A percentile compares a stretch with the other conserved stretches of the same genome.
phyloP scores from a whole-genome alignment of 1,140 invertebrate genomes.

The Drosophila burlai region DNA sequence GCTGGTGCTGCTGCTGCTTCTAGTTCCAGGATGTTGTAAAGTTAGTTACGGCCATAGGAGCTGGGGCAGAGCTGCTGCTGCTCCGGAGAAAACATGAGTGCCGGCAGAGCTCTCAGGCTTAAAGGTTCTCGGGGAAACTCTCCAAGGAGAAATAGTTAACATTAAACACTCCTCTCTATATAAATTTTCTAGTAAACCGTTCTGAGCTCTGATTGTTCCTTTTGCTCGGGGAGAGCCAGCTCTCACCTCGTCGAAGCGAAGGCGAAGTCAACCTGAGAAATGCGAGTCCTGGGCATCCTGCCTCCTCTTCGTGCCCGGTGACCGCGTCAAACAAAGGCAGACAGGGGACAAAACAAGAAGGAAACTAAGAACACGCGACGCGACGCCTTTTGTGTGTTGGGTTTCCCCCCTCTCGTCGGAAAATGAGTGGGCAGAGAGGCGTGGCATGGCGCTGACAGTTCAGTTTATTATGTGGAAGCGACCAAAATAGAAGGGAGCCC shows the following conservation, averaged over 20 bases:
- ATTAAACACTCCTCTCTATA: not conserved
- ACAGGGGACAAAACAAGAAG: slow-evolving; percentile 1
- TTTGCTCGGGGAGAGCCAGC: slow-evolving; percentile 1
- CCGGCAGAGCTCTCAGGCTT: not conserved
- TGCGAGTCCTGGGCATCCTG: not conserved
- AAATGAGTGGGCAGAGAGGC: slow-evolving; percentile 9
- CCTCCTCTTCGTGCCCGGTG: slow-evolving; percentile 9
- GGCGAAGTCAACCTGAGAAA: slow-evolving; percentile 15
- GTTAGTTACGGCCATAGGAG: slow-evolving; percentile 21
- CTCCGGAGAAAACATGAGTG: not conserved
- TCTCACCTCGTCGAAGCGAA: slow-evolving; percentile 2
- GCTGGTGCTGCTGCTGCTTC: not conserved
- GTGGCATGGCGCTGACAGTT: slow-evolving; percentile 37
- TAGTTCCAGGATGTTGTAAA: slow-evolving; percentile 50
- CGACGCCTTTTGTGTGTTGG: slow-evolving; percentile 59
- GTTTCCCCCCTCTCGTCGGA: slow-evolving; percentile 1
- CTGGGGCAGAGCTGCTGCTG: not conserved
- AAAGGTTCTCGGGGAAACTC: not conserved
- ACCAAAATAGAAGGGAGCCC: slow-evolving; percentile 6
- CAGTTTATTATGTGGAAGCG: slow-evolving; percentile 39
- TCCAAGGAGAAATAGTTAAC: not conserved
- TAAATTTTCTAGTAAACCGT: not conserved
- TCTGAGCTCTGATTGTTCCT: slow-evolving; percentile 55
- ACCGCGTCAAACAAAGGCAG: slow-evolving; percentile 28
- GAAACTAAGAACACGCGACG: slow-evolving; percentile 32